Evolutionary conservation across 2,113 vertebrate genomes (phyloP), one percentile per base, ranked within the genome.

Genomic region (Cinclus mexicanus): DNA sequence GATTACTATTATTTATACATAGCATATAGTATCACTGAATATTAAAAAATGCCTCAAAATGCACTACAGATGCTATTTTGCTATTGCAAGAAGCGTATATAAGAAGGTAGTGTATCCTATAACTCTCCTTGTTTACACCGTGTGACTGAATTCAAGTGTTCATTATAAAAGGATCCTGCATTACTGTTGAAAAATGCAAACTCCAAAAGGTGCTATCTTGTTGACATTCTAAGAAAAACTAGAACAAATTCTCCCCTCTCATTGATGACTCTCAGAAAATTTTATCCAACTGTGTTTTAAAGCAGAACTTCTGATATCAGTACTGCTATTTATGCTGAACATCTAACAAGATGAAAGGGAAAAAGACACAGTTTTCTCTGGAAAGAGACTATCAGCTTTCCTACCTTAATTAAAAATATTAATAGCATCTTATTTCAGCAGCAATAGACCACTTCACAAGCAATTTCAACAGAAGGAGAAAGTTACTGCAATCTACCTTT

Each of bases 71-170:
- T 37, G 13, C 10, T 77, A 22, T 41, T 83, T 47, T 15, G 22
- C 47, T 14, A 12, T 33, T 35, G 29, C 18, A 49, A 6, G 9
- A 74, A 70, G 42, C 59, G 63, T 25, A 60, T 57, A 24, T 23
- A 19, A 47, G 60, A 50, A 28, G 44, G 9, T 6, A 53, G 26
- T 0, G 2, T 17, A 39, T 41, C n/a, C 1, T 33, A 10, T 14
- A 41, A 9, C 21, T 57, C 60, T 33, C 29, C 49, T 24, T 59
- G n/a, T 49, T 82, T 53, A 35, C 16, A 7, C 0, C 11, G 23
- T 11, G 23, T 47, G 39, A 63, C 50, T 47, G 59, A 79, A 55
- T 39, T 46, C 0, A 47, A 25, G 10, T 11, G 23, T 4, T 26
- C 17, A 4, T 15, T 16, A 21, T 1, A 50, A 64, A 60, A 65